Conservation (phyloP, 2,888 invertebrate genomes). For the Hermaeophaga mercurialis region DNA sequence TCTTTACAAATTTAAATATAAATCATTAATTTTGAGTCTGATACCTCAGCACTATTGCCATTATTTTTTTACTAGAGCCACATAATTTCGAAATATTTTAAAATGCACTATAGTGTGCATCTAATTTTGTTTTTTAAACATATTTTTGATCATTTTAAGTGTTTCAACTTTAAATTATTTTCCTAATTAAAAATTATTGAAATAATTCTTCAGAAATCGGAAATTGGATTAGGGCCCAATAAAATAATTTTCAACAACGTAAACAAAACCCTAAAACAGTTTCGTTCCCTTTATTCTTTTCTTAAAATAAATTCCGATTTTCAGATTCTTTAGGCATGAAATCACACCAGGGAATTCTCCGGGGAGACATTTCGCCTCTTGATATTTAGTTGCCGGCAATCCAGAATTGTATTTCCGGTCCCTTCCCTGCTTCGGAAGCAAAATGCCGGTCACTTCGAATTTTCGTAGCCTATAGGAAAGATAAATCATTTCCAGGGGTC, state of each 20-base stretch:
- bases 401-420: slow-evolving; percentile 35
- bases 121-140: no score
- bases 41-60: no score
- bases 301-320: slow-evolving; percentile 29
- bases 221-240: neutral
- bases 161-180: no score
- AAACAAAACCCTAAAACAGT: slow-evolving; percentile 19
- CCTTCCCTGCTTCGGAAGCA: slow-evolving; percentile 34
- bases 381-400: slow-evolving; percentile 43
- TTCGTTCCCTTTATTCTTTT: slow-evolving; percentile 19
- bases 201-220: neutral
- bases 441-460: slow-evolving; percentile 36
- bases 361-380: slow-evolving; percentile 45
- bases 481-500: slow-evolving; percentile 28
- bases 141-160: no score
- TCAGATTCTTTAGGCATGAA: slow-evolving; percentile 39
- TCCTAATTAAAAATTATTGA: no score
- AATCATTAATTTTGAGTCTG: no score
- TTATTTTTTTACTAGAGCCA: no score
- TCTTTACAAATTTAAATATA: no score
- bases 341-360: slow-evolving; percentile 41
- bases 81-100: no score
- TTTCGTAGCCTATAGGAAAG: slow-evolving; percentile 24
- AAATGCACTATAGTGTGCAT: no score
- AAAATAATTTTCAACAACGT: slow-evolving; percentile 8